phyloP scores from a whole-genome alignment of 2,797 vertebrate species.

The Lycodopsis pacificus region DNA sequence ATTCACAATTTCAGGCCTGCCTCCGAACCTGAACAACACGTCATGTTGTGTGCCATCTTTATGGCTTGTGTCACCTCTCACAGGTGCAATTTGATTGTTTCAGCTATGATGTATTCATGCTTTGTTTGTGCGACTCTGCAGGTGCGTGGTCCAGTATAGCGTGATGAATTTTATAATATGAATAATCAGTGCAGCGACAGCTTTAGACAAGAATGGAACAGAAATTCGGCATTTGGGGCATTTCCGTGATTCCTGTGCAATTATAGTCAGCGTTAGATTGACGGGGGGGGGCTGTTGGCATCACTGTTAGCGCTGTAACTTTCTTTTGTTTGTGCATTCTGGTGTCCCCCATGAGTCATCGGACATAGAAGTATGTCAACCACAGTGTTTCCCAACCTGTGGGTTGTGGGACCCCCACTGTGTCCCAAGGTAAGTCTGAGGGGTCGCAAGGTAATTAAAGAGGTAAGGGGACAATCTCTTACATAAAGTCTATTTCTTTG shows the following conservation, averaged over 20 bases:
- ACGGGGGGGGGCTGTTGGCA: neutral
- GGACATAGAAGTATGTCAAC: neutral
- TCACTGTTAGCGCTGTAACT: neutral
- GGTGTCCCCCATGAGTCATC: neutral
- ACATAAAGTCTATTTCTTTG: no score
- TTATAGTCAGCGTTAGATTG: neutral
- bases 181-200: neutral
- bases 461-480: neutral
- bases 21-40: neutral
- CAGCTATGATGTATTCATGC: constrained; percentile 25
- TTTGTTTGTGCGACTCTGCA: constrained; percentile 42
- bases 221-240: neutral
- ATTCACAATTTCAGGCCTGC: constrained; percentile 18
- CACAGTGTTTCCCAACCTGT: no score
- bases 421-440: neutral
- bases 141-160: neutral
- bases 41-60: constrained; percentile 25
- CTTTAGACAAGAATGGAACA: neutral
- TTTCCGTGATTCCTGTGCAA: neutral
- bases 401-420: no score
- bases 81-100: constrained; percentile 39
- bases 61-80: constrained; percentile 32
- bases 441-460: neutral
- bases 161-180: constrained; percentile 21
- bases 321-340: neutral